Base-by-base conservation (phyloP, 2,888 invertebrate species). In the Stenurella melanura region DNA sequence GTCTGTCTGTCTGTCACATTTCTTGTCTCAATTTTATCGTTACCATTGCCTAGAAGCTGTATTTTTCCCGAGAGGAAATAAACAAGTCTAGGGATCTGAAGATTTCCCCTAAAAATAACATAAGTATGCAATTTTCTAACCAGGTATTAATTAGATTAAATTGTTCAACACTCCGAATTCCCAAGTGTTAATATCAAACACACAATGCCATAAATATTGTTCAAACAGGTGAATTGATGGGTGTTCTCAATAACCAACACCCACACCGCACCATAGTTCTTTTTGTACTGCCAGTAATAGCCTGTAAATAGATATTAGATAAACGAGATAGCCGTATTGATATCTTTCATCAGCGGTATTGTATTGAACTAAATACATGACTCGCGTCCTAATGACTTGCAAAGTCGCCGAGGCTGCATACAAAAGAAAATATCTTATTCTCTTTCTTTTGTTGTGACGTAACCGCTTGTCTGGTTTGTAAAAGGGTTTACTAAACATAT, bases 261-360 rank as follows among this genome's bases (percentile, higher is more conserved):
- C 79, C 72, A 77, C 77, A 72, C 73, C n/a, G 60, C 64, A 69
- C 74, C 67, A 75, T 69, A 19, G 73, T 60, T 64, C 60, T 74
- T 74, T 66, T 78, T 78, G 80, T 81, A 80, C 80, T 81, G 76
- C 76, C 74, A 77, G 84, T 84, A 84, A 83, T 84, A 85, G 84
- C 83, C 82, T 82, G 82, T 84, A 84, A 86, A 86, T 84, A 79
- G 82, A 85, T 85, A 86, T 86, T 83, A 84, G 85, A 86, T 86
- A 84, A 84, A 82, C 79, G 76, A 76, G 85, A 85, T 84, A 83
- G 76, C 78, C 78, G 80, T 80, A 82, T 83, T 83, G 85, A 83
- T 87, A 87, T 86, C 86, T 85, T 83, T 84, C 84, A 86, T 87
- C 86, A 82, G 83, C 81, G 83, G 81, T 81, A 85, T 86, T 85